Percentiles rank a stretch among this genome's conserved stretches.
Evolutionary conservation across 2,113 vertebrate species (phyloP).

Genomic region (Colius striatus): DNA sequence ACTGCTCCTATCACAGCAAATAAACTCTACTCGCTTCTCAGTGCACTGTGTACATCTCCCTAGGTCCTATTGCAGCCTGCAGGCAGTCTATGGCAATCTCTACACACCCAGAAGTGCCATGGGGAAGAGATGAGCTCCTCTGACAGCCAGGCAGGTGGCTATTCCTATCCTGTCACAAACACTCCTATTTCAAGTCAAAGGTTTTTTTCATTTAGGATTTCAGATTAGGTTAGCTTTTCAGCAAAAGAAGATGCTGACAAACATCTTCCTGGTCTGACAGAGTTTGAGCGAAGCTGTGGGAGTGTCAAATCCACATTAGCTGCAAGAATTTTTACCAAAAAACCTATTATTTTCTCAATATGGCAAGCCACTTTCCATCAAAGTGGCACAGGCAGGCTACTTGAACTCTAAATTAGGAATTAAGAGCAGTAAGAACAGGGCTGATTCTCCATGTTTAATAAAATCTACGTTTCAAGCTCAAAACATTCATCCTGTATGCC

Average conservation of each 20-base stretch:
- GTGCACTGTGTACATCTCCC: background rate
- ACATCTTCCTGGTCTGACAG: background rate
- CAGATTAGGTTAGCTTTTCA: slow-evolving; percentile 7
- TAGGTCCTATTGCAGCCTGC: fast-evolving
- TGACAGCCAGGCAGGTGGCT: slow-evolving; percentile 26
- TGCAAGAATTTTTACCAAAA: background rate
- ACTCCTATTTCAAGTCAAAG: slow-evolving; percentile 29
- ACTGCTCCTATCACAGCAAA: background rate
- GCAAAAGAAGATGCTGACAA: background rate
- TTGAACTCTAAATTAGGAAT: background rate
- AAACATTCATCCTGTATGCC: background rate
- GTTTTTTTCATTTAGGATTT: slow-evolving; percentile 23
- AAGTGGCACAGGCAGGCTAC: background rate
- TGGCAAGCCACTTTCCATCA: background rate
- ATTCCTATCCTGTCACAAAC: slow-evolving; percentile 35
- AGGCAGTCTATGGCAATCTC: background rate
- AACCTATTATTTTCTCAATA: background rate
- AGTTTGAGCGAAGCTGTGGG: background rate
- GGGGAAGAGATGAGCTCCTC: background rate
- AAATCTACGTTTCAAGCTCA: background rate
- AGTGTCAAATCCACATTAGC: background rate
- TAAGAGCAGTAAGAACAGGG: background rate
- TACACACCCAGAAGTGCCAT: background rate
- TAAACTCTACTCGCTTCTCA: background rate
- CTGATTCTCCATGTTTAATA: background rate